Base-by-base conservation (phyloP, 2,797 vertebrate species). In the Onychomys leucogaster region DNA sequence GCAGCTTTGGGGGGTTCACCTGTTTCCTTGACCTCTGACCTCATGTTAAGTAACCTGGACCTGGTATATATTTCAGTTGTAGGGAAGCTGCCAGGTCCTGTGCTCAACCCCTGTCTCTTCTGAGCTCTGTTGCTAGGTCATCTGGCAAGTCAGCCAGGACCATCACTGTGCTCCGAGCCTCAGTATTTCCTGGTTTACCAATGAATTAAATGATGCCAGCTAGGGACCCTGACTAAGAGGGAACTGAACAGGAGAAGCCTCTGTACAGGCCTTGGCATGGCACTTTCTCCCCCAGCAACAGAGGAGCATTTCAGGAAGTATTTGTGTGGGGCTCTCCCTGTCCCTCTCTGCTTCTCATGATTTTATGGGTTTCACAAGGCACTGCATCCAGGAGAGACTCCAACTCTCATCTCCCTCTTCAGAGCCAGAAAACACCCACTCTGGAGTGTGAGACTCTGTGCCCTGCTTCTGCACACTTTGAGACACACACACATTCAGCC, bases 341-440 rank as follows among this genome's bases (percentile, higher is more conserved):
- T 3, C 59, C 43, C 43, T 11, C 17, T 69, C 43, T 16, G 21
- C 4, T 25, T 34, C 49, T 16, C 90, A 17, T 0, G 12, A 34
- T 19, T 17, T 32, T 57, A 76, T 13, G 6, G 46, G 52, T 23
- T 7, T 7, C 2, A 11, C 34, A 19, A 27, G 75, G 12, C 27
- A 2, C 1, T 1, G 2, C 6, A 14, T 13, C 13, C 17, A 2
- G 2, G 17, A 34, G 55, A 27, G 10, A 19, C 4, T 8, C 2
- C 6, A 2, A 2, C 19, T 0, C 6, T 12, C 43, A 7, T 1
- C 34, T 13, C 37, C 13, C 3, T 5, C 2, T 25, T 59, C 29
- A 27, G 3, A 41, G 41, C 1, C 14, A 57, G 34, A 71, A 46
- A 52, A 10, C 21, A 25, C 63, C 34, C 2, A 3, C n/a, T 32